A percentile compares a stretch with the other conserved stretches of the same genome.
phyloP scores from a whole-genome alignment of 2,797 vertebrate species.

The Hozukius guyotensis region DNA sequence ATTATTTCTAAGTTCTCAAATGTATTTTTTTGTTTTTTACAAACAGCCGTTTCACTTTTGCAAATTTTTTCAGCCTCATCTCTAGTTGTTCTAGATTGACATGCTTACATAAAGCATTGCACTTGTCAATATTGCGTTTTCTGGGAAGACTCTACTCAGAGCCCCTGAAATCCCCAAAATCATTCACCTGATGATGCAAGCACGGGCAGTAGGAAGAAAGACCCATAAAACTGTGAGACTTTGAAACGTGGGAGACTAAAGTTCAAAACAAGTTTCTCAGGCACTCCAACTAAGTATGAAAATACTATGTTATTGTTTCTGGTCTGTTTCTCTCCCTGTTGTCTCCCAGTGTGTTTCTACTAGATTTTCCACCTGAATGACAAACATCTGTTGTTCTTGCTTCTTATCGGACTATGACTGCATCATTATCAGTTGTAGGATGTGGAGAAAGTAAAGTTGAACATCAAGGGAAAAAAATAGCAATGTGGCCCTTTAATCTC shows the following conservation, averaged over 20 bases:
- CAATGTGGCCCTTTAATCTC: not conserved
- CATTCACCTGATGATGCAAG: conserved; percentile 32
- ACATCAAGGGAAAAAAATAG: not conserved
- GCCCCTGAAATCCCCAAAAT: not conserved
- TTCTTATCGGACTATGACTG: not conserved
- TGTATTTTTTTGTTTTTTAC: too few species aligned
- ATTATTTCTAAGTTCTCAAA: not conserved
- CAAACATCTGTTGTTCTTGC: not conserved
- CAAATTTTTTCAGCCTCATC: not conserved
- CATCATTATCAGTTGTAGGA: not conserved
- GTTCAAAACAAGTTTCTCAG: conserved; percentile 12
- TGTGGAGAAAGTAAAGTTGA: not conserved
- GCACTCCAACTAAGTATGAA: not conserved
- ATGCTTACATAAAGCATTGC: not conserved
- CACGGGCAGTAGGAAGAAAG: conserved; percentile 8
- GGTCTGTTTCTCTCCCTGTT: not conserved
- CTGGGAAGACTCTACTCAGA: not conserved
- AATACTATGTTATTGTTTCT: not conserved
- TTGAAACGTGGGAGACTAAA: not conserved
- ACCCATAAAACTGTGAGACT: not conserved
- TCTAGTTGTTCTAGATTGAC: not conserved
- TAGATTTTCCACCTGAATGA: not conserved
- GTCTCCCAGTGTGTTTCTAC: not conserved
- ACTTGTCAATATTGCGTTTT: not conserved
- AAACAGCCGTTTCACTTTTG: not conserved